Base-by-base conservation (phyloP, 2,797 vertebrate genomes). In the Falco columbarius region DNA sequence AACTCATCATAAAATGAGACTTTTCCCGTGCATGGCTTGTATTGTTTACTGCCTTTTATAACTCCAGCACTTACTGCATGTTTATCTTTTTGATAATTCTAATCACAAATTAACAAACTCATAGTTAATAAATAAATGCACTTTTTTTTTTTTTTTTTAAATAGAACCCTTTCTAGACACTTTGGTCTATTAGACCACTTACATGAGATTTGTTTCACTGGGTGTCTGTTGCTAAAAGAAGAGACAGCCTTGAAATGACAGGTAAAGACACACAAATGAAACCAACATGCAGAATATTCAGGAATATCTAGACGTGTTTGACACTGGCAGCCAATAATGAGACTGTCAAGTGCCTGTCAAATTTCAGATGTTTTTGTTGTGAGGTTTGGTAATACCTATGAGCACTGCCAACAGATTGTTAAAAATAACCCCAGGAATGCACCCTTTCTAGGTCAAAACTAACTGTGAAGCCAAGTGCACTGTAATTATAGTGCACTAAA, bases 401-500 rank as follows among this genome's bases (percentile, higher is more conserved):
- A 92, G 67, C 44, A 44, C 52, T 94, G 47, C 90, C 88, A 97
- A 66, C n/a, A 88, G 76, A 49, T 49, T 86, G 93, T 79, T 95
- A 75, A 95, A 98, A 98, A 96, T 94, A 97, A 92, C 83, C 84
- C 49, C 71, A 86, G 88, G 72, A 97, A 89, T 14, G 3, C 38
- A 67, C 79, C 49, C 84, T 88, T 93, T 90, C 88, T 96, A 91
- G 97, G 97, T 97, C 96, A 96, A 76, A 87, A 68, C 77, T 95
- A 89, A 82, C 95, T 90, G 86, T 51, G 85, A 95, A 27, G 67
- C 81, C 76, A 92, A 95, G 92, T 82, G 83, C 86, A 36, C 89
- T 97, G 95, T 98, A 97, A 98, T 98, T 98, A 97, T 51, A 88
- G 89, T 81, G 91, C 62, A 52, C 84, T 93, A 97, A 96, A 95